These are phyloP conservation scores for Scomber colias DNA, from an alignment of 2,113 vertebrate genomes.

Conservation along the genomic window DNA sequence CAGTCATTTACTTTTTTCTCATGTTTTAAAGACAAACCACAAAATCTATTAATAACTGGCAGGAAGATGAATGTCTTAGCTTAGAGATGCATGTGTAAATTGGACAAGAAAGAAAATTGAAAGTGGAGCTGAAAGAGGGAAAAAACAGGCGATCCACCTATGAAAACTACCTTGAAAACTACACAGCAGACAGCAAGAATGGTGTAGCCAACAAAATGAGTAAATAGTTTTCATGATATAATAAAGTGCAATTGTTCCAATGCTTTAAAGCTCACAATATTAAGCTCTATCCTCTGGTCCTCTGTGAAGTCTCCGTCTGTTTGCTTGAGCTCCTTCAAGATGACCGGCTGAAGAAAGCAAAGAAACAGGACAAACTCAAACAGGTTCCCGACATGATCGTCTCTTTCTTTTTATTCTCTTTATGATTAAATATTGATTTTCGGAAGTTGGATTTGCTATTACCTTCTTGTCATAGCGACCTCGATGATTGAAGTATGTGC, in stretches of 20 bases:
- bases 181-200: neutral
- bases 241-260: too few species aligned
- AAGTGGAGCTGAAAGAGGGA: too few species aligned
- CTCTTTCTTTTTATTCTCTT: neutral
- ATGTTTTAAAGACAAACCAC: too few species aligned
- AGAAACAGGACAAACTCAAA: neutral
- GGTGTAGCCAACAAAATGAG: too few species aligned
- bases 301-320: slow-evolving; percentile 91
- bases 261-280: slow-evolving; percentile 83
- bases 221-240: neutral
- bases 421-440: neutral
- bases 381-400: neutral
- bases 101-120: too few species aligned
- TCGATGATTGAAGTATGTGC: slow-evolving; percentile 83
- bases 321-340: slow-evolving; percentile 93
- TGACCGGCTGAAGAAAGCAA: slow-evolving; percentile 86
- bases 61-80: too few species aligned
- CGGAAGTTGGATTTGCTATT: neutral
- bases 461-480: slow-evolving; percentile 98
- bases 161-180: too few species aligned
- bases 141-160: too few species aligned
- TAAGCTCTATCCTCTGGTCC: slow-evolving; percentile 93
- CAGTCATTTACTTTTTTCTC: too few species aligned
- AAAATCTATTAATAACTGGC: too few species aligned
- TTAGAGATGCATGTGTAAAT: too few species aligned